Evolutionary conservation across 1,140 invertebrate genomes (phyloP), one percentile per base, ranked within the genome.

Genomic region (Drosophila azteca): DNA sequence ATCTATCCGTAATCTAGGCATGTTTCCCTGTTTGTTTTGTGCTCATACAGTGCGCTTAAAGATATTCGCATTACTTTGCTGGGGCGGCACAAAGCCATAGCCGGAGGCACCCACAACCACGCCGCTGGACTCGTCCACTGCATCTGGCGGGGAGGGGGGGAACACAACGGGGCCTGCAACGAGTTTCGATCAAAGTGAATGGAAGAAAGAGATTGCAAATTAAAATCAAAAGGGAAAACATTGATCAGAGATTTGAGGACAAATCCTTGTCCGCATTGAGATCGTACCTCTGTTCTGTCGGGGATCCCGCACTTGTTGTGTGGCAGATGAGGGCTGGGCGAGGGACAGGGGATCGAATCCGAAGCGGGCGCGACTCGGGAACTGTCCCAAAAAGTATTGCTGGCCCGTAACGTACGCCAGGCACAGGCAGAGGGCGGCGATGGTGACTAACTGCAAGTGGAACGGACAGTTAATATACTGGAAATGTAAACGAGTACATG

Each of bases 51-150:
- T 72, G 76, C 82, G 83, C 58, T 75, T 88, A 64, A 80, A 65
- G 61, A 75, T 60, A 45, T 75, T 75, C 71, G 76, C 77, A 90
- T 90, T 91, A 88, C 88, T 91, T 90, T 91, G 82, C 62, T 87
- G 88, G 60, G 91, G 91, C 41, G 91, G 91, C 70, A 92, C 91
- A 71, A 92, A 92, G 20, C 91, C 91, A 52, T 88, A 92, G 48
- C 91, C 91, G 22, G 91, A 92, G 66, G 91, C 91, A n/a, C 91
- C 91, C 51, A 92, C 90, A 58, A 92, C 76, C 45, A 92, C 91
- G 29, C 91, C 91, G 70, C 91, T 92, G 15, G 79, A 90, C 69
- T 91, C 90, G 51, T 90, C 84, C 60, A 90, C 73, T 66, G 79
- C 87, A 66, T 91, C 90, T 72, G 88, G 82, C 5, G 91, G 91